Base-by-base conservation (phyloP, 2,113 vertebrate species). In the Atractosteus spatula region DNA sequence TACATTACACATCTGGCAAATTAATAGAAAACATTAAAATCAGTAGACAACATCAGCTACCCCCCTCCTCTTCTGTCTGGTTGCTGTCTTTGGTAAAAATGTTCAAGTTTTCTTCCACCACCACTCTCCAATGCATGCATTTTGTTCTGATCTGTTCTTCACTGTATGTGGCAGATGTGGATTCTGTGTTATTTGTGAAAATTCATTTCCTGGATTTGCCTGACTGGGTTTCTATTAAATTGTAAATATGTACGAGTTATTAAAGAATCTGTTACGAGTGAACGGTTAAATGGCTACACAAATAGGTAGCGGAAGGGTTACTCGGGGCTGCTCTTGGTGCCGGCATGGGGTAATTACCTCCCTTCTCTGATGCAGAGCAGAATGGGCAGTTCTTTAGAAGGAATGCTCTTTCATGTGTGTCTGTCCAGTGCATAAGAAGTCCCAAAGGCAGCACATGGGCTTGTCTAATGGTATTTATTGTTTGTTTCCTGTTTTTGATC, bases 181-280 rank as follows among this genome's bases (percentile, higher is more conserved):
- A 55, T 75, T 63, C 55, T 44, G 68, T 62, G 56, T 76, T 77
- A 82, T 71, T 82, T 66, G 63, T 67, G 47, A 72, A 16, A 71
- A 67, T 72, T 72, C 3, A 71, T 78, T 83, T 73, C 76, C 65
- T 71, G 65, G 78, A 76, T 70, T 76, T 79, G 75, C 61, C 79
- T 81, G 70, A 74, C 67, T 63, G 71, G 64, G 67, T 88, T 87
- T 69, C 72, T 80, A 71, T 89, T 84, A 81, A 85, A 83, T 71
- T 84, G 80, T 72, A 72, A 81, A 81, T 79, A 76, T 80, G 69
- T 84, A 79, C 86, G 73, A 82, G 74, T 81, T 86, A 80, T 84
- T 89, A 85, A 84, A 86, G 14, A 68, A 70, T 82, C 17, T 77
- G 84, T 80, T 65, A 74, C 83, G 76, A 79, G 59, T 82, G 73